A percentile compares a stretch with the other conserved stretches of the same genome.
These are phyloP conservation scores for Macroramphosus scolopax DNA, from an alignment of 2,797 vertebrate genomes.

Conservation along the genomic window DNA sequence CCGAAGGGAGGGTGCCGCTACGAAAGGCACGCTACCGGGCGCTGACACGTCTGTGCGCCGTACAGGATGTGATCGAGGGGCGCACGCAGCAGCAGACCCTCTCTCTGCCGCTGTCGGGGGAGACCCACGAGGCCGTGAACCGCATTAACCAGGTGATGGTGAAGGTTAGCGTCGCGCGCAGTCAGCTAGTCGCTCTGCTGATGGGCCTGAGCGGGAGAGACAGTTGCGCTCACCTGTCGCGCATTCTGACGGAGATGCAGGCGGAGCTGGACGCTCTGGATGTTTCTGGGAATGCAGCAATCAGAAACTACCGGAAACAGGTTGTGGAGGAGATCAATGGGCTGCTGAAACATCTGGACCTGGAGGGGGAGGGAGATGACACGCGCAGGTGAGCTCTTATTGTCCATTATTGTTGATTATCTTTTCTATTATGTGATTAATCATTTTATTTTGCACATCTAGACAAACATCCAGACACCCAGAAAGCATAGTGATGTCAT, in stretches of 20 bases:
- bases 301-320: conserved; percentile 94
- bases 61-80: conserved; percentile 91
- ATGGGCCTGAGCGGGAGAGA: conserved; percentile 89
- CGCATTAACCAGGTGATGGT: conserved; percentile 92
- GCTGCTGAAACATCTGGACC: conserved; percentile 89
- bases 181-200: conserved; percentile 89
- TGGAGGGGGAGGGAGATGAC: conserved; percentile 90
- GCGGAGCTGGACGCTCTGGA: conserved; percentile 94
- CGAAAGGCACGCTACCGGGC: conserved; percentile 92
- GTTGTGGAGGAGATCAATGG: conserved; percentile 96
- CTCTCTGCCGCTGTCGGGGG: conserved; percentile 89
- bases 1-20: conserved; percentile 87
- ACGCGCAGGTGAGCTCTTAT: conserved; percentile 74
- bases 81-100: conserved; percentile 83
- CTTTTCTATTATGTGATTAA: no score
- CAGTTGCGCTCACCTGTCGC: conserved; percentile 91
- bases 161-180: conserved; percentile 89
- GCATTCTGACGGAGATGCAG: conserved; percentile 90
- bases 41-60: conserved; percentile 88
- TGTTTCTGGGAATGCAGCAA: conserved; percentile 86
- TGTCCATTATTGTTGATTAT: no score
- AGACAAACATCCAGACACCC: no score
- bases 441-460: no score
- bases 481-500: no score
- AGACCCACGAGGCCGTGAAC: conserved; percentile 86